A percentile compares a stretch with the other conserved stretches of the same genome.
These are phyloP conservation scores for Ectropis grisescens DNA, from an alignment of 1,140 invertebrate species.

Conservation along the genomic window DNA sequence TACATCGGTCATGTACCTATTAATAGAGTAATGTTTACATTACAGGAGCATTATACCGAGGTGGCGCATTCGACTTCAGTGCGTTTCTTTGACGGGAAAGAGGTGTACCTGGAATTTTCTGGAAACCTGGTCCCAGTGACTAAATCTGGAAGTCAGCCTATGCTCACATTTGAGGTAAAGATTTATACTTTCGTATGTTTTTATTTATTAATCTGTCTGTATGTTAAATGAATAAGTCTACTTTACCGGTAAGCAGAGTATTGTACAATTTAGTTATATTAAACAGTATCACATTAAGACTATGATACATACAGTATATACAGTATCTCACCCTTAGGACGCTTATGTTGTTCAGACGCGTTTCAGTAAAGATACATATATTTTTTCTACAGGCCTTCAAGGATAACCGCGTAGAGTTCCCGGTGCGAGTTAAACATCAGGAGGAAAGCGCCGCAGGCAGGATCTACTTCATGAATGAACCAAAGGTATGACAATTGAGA, in stretches of 20 bases:
- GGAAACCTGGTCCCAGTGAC: conserved; percentile 96
- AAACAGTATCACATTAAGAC: too few relatives aligned
- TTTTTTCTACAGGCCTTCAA: conserved; percentile 83
- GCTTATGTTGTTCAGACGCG: too few relatives aligned
- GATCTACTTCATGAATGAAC: conserved; percentile 95
- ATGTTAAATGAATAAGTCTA: too few relatives aligned
- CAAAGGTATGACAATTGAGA: conserved; percentile 76
- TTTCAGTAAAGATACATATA: too few relatives aligned
- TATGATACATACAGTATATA: too few relatives aligned
- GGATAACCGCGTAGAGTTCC: conserved; percentile 94
- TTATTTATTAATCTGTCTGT: too few relatives aligned
- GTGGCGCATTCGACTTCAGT: conserved; percentile 76
- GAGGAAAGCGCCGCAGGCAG: conserved; percentile 87
- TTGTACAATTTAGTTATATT: too few relatives aligned
- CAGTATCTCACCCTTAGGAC: too few relatives aligned
- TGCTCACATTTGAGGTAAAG: conserved; percentile 52
- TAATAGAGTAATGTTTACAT: conserved; percentile 1
- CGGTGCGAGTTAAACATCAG: conserved; percentile 87
- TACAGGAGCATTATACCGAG: conserved; percentile 93
- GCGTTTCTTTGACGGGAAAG: conserved; percentile 85
- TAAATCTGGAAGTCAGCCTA: conserved; percentile 93
- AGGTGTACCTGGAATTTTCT: conserved; percentile 93
- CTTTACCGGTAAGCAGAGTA: too few relatives aligned
- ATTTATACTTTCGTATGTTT: conserved; percentile 1
- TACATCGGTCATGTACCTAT: too few relatives aligned